A percentile compares a stretch with the other conserved stretches of the same genome.
Evolutionary conservation across 2,888 invertebrate species (phyloP).

Genomic region (Aphidius colemani): DNA sequence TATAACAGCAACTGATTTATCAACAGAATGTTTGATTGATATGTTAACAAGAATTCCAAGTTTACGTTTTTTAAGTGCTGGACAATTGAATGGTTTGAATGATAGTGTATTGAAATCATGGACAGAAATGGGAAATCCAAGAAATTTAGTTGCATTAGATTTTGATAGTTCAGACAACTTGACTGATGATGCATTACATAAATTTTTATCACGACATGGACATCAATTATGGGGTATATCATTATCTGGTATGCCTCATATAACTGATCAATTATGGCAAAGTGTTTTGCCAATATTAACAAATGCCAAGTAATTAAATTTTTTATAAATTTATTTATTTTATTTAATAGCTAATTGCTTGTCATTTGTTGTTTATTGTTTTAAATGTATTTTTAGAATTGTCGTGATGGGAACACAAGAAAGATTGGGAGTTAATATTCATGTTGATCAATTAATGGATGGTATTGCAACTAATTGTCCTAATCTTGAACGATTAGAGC

Average conservation of each 20-base stretch:
- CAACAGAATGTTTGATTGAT: constrained; percentile 90
- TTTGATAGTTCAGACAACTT: constrained; percentile 95
- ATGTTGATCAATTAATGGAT: constrained; percentile 98
- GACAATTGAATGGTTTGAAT: constrained; percentile 96
- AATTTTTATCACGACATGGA: constrained; percentile 89
- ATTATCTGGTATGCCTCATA: constrained; percentile 94
- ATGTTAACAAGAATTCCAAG: constrained; percentile 87
- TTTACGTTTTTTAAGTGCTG: constrained; percentile 89
- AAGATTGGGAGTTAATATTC: constrained; percentile 93
- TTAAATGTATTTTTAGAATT: constrained; percentile 69
- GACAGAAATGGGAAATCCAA: constrained; percentile 82
- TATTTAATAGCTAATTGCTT: background rate
- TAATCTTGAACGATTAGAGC: constrained; percentile 86
- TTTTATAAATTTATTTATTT: constrained; percentile 6
- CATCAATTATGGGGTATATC: constrained; percentile 85
- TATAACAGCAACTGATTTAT: constrained; percentile 94
- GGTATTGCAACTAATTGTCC: constrained; percentile 93
- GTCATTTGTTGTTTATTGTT: background rate
- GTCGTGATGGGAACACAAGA: constrained; percentile 97
- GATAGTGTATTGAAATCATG: constrained; percentile 92
- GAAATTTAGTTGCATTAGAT: constrained; percentile 82
- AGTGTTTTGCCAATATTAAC: constrained; percentile 88
- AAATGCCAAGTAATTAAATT: constrained; percentile 79
- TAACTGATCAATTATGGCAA: constrained; percentile 98
- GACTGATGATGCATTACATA: constrained; percentile 88